Percentiles rank a stretch among this genome's conserved stretches.
phyloP scores from a whole-genome alignment of 2,113 vertebrate genomes.

The Melospiza melodia region DNA sequence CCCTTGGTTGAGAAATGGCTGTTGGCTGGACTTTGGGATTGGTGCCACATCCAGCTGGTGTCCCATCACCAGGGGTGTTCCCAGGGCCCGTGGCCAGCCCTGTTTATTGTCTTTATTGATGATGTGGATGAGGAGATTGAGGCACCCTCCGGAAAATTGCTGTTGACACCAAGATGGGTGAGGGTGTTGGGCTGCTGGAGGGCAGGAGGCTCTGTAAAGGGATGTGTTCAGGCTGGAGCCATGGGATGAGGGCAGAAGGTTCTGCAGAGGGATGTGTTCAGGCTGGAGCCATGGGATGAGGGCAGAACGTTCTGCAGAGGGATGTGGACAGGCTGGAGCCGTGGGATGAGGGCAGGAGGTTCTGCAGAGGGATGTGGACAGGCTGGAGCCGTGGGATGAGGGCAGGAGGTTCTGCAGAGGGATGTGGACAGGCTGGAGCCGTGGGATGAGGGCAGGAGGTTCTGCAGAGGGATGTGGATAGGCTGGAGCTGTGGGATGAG shows the following conservation, averaged over 20 bases:
- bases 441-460: not conserved
- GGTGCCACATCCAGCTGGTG: not conserved
- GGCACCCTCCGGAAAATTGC: not conserved
- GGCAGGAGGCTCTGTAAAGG: not conserved
- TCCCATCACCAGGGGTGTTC: not conserved
- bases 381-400: not conserved
- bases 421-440: not conserved
- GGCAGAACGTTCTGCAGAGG: no score
- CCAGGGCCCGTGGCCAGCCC: not conserved
- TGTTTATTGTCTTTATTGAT: not conserved
- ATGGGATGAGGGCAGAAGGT: not conserved
- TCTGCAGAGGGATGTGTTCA: not conserved
- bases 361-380: no score
- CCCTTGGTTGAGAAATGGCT: not conserved
- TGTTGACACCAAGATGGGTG: accelerated
- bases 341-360: no score
- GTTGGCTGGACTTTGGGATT: no score
- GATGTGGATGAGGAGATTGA: accelerated
- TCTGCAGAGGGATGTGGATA: no score
- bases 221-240: not conserved
- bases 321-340: no score
- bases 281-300: not conserved
- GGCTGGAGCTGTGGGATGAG: no score
- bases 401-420: no score
- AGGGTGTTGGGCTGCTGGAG: not conserved